A percentile compares a stretch with the other conserved stretches of the same genome.
Evolutionary conservation across 1,140 invertebrate species (phyloP).

Genomic region (Tribolium madens): DNA sequence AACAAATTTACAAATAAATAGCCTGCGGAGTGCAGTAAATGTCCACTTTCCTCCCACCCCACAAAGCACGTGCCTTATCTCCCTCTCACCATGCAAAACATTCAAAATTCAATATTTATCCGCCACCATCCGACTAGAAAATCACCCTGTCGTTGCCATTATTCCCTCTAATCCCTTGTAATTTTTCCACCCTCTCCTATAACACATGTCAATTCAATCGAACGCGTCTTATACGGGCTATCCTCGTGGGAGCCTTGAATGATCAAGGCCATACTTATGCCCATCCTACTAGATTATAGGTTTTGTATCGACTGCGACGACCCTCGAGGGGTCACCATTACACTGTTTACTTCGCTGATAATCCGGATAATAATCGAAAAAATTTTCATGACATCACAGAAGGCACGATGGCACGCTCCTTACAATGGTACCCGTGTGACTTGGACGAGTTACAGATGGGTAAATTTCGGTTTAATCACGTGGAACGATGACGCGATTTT

Average conservation of each 20-base stretch:
- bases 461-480: not conserved
- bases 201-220: constrained; percentile 34
- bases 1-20: no score
- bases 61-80: no score
- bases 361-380: constrained; percentile 13
- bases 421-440: constrained; percentile 17
- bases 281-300: constrained; percentile 24
- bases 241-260: constrained; percentile 18
- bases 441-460: constrained; percentile 23
- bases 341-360: not conserved
- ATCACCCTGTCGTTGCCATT: constrained; percentile 12
- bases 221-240: not conserved
- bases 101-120: no score
- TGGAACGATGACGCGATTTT: constrained; percentile 31
- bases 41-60: no score
- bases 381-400: not conserved
- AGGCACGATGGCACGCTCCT: constrained; percentile 20
- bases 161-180: constrained; percentile 20
- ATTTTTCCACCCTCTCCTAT: constrained; percentile 2
- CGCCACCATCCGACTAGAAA: constrained; percentile 21
- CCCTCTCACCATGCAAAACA: no score
- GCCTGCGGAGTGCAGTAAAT: no score
- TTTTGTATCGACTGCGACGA: not conserved
- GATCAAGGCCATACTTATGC: constrained; percentile 1
- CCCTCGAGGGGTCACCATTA: constrained; percentile 3